Conservation (phyloP, 2,888 invertebrate species). For the Lithosia quadra region DNA sequence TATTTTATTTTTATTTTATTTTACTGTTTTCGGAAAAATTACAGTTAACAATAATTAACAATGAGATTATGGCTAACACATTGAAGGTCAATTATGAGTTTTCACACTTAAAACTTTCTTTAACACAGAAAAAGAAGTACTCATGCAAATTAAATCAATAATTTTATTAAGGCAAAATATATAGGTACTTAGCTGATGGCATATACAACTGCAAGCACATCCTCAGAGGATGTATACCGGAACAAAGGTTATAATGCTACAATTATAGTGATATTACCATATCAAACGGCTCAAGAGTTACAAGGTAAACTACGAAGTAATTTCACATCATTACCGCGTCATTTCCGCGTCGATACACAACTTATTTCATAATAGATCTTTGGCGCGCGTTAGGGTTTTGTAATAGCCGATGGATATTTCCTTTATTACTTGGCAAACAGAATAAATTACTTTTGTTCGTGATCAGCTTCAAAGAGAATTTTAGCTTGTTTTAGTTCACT, state of each 20-base stretch:
- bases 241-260: background rate
- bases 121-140: too few relatives aligned
- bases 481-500: background rate
- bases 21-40: too few relatives aligned
- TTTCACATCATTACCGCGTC: slow-evolving; percentile 34
- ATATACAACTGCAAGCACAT: background rate
- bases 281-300: background rate
- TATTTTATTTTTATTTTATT: too few relatives aligned
- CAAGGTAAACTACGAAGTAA: slow-evolving; percentile 9
- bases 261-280: slow-evolving; percentile 1
- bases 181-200: too few relatives aligned
- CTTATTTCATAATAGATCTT: slow-evolving; percentile 33
- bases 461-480: slow-evolving; percentile 15
- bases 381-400: background rate
- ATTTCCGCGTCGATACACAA: slow-evolving; percentile 35
- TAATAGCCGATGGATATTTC: slow-evolving; percentile 21
- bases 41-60: too few relatives aligned
- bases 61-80: too few relatives aligned
- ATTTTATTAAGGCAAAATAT: background rate
- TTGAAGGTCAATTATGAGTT: too few relatives aligned
- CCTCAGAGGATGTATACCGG: background rate
- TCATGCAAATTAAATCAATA: background rate
- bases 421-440: slow-evolving; percentile 25
- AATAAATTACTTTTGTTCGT: slow-evolving; percentile 19
- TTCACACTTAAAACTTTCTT: too few relatives aligned